Evolutionary conservation across 2,113 vertebrate genomes (phyloP).

Genomic region (Neopipo cinnamomea): DNA sequence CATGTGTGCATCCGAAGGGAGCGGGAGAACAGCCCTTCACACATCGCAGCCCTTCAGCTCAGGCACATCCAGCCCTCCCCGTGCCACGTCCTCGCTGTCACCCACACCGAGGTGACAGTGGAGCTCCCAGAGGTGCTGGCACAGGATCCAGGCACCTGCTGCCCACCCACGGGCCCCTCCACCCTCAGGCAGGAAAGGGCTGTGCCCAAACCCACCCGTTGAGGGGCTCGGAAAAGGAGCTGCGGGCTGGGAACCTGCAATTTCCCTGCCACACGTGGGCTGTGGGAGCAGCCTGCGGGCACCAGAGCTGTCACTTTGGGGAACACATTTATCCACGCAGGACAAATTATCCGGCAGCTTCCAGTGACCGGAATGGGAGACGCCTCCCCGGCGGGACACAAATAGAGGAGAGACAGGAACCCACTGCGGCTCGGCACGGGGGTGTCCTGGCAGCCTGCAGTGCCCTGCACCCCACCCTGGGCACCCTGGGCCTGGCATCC

Average conservation of each 20-base stretch:
- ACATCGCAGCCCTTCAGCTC: accelerated
- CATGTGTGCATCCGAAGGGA: accelerated
- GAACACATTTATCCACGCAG: not conserved
- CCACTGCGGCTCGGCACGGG: accelerated
- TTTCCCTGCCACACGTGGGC: not conserved
- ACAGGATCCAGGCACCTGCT: not conserved
- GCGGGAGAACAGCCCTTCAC: accelerated
- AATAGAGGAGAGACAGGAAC: not conserved
- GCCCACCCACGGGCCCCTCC: not conserved
- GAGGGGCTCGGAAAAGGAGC: not conserved
- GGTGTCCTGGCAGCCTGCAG: not conserved
- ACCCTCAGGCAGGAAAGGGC: not conserved
- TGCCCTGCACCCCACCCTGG: not conserved
- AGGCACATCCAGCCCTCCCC: accelerated
- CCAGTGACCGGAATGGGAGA: not conserved
- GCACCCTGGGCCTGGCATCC: not conserved
- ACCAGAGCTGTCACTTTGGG: not conserved
- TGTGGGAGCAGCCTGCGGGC: not conserved
- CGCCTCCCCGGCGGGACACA: not conserved
- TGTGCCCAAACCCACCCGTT: not conserved
- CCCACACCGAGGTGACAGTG: accelerated
- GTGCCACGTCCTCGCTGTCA: accelerated
- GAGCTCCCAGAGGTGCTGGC: not conserved
- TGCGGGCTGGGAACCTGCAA: not conserved
- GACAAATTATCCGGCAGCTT: not conserved